Percentiles rank a stretch among this genome's conserved stretches.
Conservation (phyloP, 2,888 invertebrate genomes). For the Calliscelio sp. region DNA sequence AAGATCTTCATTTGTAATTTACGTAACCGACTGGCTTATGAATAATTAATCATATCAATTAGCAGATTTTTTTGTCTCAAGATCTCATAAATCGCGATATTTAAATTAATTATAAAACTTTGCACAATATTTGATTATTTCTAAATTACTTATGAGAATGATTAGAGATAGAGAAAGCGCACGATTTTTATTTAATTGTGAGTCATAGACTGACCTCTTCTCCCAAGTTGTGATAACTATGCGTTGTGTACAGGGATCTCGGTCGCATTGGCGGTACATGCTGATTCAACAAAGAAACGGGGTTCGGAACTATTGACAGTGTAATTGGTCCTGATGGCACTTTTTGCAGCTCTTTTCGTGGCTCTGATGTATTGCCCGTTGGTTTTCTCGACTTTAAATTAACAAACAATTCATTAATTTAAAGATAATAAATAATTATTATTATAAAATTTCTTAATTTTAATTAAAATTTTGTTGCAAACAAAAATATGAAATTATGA, state of each 20-base stretch:
- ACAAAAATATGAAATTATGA: no score
- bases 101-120: neutral
- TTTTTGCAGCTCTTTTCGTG: slow-evolving; percentile 79
- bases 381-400: slow-evolving; percentile 74
- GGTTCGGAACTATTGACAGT: slow-evolving; percentile 70
- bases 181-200: slow-evolving; percentile 38
- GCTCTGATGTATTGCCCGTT: slow-evolving; percentile 79
- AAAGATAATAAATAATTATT: neutral
- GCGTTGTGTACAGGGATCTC: slow-evolving; percentile 90
- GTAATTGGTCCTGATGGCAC: slow-evolving; percentile 71
- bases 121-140: neutral
- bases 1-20: neutral
- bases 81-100: neutral
- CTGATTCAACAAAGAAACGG: slow-evolving; percentile 77
- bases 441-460: no score
- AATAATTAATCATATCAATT: slow-evolving; percentile 21
- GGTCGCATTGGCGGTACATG: slow-evolving; percentile 87
- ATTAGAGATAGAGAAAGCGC: neutral
- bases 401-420: no score
- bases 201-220: slow-evolving; percentile 82
- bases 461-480: no score
- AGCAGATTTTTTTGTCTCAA: slow-evolving; percentile 7
- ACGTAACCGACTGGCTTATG: slow-evolving; percentile 3
- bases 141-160: neutral
- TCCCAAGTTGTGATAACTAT: slow-evolving; percentile 87